Percentiles rank a stretch among this genome's conserved stretches.
Evolutionary conservation across 2,797 vertebrate species (phyloP).

Genomic region (Thamnophis elegans): DNA sequence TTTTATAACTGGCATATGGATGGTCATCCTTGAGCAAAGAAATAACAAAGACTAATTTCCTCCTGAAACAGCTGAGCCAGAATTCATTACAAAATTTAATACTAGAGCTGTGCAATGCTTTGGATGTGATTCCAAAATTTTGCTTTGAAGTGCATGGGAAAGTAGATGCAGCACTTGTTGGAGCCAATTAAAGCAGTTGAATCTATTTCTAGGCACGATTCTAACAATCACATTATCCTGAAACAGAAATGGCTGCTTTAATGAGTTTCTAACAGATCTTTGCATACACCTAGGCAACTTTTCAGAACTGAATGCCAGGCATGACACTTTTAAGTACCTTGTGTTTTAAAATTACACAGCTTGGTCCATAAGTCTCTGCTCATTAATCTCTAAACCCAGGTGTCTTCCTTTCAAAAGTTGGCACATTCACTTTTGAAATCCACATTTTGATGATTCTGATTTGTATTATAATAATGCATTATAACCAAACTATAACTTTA

Average conservation of each 20-base stretch:
- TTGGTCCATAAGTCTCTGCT: not conserved
- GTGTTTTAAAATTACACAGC: not conserved
- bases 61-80: not conserved
- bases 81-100: not conserved
- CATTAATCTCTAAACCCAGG: not conserved
- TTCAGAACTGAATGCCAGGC: not conserved
- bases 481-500: not conserved
- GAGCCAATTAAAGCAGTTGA: not conserved
- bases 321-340: not conserved
- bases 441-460: not conserved
- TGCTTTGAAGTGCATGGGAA: not conserved
- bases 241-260: not conserved
- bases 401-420: not conserved
- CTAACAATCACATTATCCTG: not conserved
- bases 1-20: not conserved
- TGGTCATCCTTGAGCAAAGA: not conserved
- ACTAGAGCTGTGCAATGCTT: not conserved
- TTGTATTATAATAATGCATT: not conserved
- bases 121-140: not conserved
- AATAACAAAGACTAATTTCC: not conserved
- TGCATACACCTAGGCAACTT: not conserved
- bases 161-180: not conserved
- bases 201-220: not conserved
- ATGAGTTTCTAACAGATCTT: not conserved
- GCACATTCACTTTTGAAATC: not conserved